Base-by-base conservation (phyloP, 1,140 invertebrate species). In the Pemphigus obesinymphae region DNA sequence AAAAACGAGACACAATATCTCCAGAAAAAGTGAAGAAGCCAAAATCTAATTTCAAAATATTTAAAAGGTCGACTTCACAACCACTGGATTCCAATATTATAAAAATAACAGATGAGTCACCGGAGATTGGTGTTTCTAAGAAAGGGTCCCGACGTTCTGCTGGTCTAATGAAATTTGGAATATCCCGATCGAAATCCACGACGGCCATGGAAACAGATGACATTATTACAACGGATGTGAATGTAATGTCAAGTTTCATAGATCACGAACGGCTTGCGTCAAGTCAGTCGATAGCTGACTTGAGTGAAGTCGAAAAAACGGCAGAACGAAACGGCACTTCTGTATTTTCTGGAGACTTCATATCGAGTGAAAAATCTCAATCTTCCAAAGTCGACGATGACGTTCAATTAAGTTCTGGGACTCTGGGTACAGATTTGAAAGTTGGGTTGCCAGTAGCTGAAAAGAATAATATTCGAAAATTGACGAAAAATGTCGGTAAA, bases 51-150 rank as follows among this genome's bases (percentile, higher is more conserved):
- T 55, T 37, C 5, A 58, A 37, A 23, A 29, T 78, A 23, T 78
- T 78, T 10, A 78, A 78, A 8, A 13, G 73, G 13, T 78, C 73
- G n/a, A 55, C 20, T 1, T 78, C 73, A 20, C 53, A 78, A 17
- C 53, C 53, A 0, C 0, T 15, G 1, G 50, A 20, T 4, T 17
- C 17, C 4, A 43, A 72, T 29, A 29, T 72, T 3, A 23, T 3
- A 13, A 43, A 70, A 20, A n/a, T n/a, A n/a, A n/a, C n/a, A n/a
- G 20, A n/a, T 0, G 66, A 17, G 66, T 17, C 61, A 7, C 29
- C 31, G 31, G 29, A 7, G 23, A 0, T 6, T 31, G 26, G 6
- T 17, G 26, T 11, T 13, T 10, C 8, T 10, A 29, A n/a, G 2
- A 73, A 73, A 29, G 1, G 8, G 15, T 11, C 68, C 8, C 43